Percentiles rank a stretch among this genome's conserved stretches.
phyloP scores from a whole-genome alignment of 2,888 invertebrate species.

The Sympetrum striolatum region DNA sequence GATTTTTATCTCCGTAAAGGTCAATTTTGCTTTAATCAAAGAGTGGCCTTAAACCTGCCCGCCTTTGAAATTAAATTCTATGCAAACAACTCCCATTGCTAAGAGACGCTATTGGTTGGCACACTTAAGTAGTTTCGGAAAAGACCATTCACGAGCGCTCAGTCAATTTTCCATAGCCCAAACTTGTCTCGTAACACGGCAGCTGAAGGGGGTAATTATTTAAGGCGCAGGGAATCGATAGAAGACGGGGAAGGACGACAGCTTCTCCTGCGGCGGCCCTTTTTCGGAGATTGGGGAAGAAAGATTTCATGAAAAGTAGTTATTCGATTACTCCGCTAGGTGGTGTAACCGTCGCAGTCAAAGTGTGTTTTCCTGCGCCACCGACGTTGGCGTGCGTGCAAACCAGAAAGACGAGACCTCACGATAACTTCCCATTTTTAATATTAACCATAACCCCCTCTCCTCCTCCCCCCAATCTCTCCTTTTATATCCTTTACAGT shows the following conservation, averaged over 20 bases:
- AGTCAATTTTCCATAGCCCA: neutral
- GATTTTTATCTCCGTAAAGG: no score
- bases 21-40: no score
- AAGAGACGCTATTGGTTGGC: neutral
- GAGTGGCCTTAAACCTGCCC: no score
- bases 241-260: neutral
- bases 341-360: conserved; percentile 27
- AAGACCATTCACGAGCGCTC: neutral
- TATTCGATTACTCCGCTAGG: conserved; percentile 39
- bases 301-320: conserved; percentile 27
- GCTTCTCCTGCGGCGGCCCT: neutral
- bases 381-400: neutral
- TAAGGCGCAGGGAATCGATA: neutral
- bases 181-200: neutral
- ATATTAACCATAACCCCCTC: neutral
- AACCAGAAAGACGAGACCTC: neutral
- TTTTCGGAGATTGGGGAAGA: neutral
- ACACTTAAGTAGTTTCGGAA: neutral
- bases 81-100: neutral
- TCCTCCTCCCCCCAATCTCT: neutral
- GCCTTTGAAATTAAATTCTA: neutral
- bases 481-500: neutral
- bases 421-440: neutral
- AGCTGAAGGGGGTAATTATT: neutral
- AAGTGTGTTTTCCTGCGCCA: conserved; percentile 39